These are phyloP conservation scores for Palythoa grandis DNA, from an alignment of 92 coral and sea anemone species.

Conservation along the genomic window DNA sequence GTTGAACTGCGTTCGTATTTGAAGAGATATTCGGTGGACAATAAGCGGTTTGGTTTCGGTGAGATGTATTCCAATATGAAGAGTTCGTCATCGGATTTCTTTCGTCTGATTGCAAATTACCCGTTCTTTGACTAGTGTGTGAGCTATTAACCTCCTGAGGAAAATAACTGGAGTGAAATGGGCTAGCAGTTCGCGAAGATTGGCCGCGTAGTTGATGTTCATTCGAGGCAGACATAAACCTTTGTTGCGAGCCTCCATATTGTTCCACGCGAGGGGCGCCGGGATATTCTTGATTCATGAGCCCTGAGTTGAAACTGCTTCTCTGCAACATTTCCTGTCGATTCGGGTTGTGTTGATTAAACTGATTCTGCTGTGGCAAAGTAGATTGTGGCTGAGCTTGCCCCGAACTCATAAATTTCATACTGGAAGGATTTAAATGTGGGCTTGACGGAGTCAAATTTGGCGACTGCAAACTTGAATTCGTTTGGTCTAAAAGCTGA, in stretches of 20 bases:
- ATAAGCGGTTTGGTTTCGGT: constrained; percentile 46
- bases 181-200: constrained; percentile 80
- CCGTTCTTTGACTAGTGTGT: constrained; percentile 69
- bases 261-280: constrained; percentile 86
- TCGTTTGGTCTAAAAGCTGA: constrained; percentile 78
- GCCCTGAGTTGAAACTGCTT: constrained; percentile 68
- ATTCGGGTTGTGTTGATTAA: constrained; percentile 67
- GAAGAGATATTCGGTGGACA: constrained; percentile 64
- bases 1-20: constrained; percentile 63
- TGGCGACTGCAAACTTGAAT: constrained; percentile 48
- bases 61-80: constrained; percentile 34
- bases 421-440: constrained; percentile 41
- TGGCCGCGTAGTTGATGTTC: constrained; percentile 76
- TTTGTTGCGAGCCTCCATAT: constrained; percentile 89
- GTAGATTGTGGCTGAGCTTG: constrained; percentile 35
- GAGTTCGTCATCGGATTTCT: constrained; percentile 73
- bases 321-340: constrained; percentile 83
- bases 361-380: constrained; percentile 76
- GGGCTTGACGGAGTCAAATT: constrained; percentile 45
- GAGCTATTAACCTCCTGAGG: constrained; percentile 74
- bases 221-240: constrained; percentile 81
- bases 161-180: constrained; percentile 76
- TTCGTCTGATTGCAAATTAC: constrained; percentile 77
- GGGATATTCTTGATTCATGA: constrained; percentile 69
- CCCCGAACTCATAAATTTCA: constrained; percentile 38